Conservation (phyloP, 1,140 invertebrate species). For the Choristoneura fumiferana region DNA sequence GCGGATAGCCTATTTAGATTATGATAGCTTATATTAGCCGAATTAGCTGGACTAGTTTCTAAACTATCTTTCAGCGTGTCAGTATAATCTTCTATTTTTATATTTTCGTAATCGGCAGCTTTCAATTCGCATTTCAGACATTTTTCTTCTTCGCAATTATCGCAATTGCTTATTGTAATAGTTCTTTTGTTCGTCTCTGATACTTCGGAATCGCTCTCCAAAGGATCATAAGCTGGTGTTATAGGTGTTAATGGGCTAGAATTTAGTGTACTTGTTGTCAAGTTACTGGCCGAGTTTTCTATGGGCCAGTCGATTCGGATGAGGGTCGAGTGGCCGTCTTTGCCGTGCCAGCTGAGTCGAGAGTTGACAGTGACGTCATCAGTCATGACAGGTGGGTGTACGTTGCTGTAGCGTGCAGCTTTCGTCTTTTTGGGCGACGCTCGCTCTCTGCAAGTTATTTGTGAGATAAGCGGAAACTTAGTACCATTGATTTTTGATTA, state of each 20-base stretch:
- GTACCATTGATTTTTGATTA: not conserved
- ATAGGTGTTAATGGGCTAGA: slow-evolving; percentile 54
- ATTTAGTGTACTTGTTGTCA: slow-evolving; percentile 53
- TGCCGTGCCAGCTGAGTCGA: slow-evolving; percentile 64
- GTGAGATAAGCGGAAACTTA: slow-evolving; percentile 31
- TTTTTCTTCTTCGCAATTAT: slow-evolving; percentile 57
- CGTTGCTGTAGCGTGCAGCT: slow-evolving; percentile 49
- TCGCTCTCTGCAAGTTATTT: slow-evolving; percentile 54
- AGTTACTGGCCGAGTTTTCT: slow-evolving; percentile 46
- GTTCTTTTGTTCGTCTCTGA: slow-evolving; percentile 62
- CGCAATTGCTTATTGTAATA: slow-evolving; percentile 56
- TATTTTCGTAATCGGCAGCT: slow-evolving; percentile 58
- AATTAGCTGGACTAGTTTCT: slow-evolving; percentile 55
- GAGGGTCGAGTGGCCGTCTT: slow-evolving; percentile 61
- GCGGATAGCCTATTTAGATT: slow-evolving; percentile 71
- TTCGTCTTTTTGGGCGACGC: slow-evolving; percentile 60
- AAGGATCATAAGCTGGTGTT: slow-evolving; percentile 57
- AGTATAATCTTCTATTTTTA: slow-evolving; percentile 29
- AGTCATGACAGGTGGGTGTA: slow-evolving; percentile 41
- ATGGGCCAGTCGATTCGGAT: slow-evolving; percentile 69
- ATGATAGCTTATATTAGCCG: slow-evolving; percentile 71
- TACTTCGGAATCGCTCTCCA: slow-evolving; percentile 66
- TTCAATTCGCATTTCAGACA: slow-evolving; percentile 69
- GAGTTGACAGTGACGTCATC: slow-evolving; percentile 34
- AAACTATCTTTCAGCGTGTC: slow-evolving; percentile 43